phyloP scores from a whole-genome alignment of 2,113 vertebrate species.

The Corynorhinus townsendii region DNA sequence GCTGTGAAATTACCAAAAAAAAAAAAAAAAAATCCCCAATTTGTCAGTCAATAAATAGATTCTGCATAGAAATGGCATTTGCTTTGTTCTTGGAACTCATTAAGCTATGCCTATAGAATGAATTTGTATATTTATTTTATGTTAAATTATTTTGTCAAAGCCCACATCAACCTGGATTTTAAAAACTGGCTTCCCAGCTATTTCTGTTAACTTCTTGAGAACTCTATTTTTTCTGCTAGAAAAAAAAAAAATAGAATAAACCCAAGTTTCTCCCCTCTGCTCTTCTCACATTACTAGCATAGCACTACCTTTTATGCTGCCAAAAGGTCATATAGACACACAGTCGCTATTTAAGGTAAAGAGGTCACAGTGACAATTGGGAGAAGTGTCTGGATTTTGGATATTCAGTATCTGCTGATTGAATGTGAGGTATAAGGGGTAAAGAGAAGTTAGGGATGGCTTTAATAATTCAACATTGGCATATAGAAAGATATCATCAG shows the following conservation, averaged over 20 bases:
- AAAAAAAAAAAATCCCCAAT: background rate
- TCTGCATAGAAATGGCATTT: background rate
- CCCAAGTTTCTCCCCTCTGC: background rate
- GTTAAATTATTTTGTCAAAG: background rate
- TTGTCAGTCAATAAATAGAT: background rate
- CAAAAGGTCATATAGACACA: background rate
- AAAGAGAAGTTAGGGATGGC: background rate
- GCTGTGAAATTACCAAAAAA: background rate
- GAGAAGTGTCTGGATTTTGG: background rate
- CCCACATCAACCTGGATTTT: background rate
- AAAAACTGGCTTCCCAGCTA: background rate
- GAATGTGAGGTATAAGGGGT: too few species aligned
- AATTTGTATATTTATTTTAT: background rate
- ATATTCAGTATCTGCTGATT: background rate
- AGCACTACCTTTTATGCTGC: background rate
- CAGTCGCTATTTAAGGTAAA: background rate
- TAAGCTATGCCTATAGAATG: background rate
- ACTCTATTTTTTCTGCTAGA: background rate
- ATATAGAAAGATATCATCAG: background rate
- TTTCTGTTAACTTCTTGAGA: background rate
- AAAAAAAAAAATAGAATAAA: background rate
- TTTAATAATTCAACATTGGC: background rate
- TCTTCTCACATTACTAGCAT: background rate
- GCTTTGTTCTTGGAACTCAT: background rate
- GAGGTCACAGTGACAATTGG: background rate